Conservation (phyloP, 2,113 vertebrate species). For the Rhea pennata region DNA sequence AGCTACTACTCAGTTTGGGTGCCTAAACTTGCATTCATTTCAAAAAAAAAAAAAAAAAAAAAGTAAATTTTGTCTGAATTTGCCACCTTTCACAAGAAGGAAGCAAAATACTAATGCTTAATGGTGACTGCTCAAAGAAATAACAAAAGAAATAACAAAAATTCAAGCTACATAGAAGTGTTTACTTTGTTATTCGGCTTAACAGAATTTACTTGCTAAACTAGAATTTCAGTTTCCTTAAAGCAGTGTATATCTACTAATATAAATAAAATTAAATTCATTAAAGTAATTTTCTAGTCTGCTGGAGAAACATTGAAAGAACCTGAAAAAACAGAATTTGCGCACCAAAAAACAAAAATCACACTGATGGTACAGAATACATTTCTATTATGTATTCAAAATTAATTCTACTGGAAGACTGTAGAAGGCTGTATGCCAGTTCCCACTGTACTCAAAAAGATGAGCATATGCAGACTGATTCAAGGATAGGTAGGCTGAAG, state of each 20-base stretch:
- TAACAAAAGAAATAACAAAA: neutral
- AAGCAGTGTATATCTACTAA: neutral
- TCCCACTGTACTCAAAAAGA: neutral
- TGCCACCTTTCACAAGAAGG: neutral
- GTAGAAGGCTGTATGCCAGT: neutral
- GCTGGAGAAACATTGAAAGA: neutral
- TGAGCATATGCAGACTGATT: neutral
- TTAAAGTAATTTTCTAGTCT: neutral
- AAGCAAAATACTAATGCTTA: neutral
- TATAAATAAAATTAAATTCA: neutral
- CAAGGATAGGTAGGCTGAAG: neutral
- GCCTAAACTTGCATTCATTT: fast-evolving
- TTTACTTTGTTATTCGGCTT: neutral
- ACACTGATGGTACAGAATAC: neutral
- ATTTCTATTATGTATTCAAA: neutral
- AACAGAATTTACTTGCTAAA: neutral
- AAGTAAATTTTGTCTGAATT: neutral
- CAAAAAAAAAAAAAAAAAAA: neutral
- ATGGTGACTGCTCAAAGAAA: neutral
- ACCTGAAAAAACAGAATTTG: neutral
- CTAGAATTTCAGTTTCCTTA: neutral
- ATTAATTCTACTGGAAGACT: neutral
- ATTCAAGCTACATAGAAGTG: neutral
- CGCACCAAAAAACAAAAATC: neutral
- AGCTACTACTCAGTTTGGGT: neutral